Percentiles rank a stretch among this genome's conserved stretches.
These are phyloP conservation scores for Panorpa germanica DNA, from an alignment of 2,888 invertebrate genomes.

Conservation along the genomic window DNA sequence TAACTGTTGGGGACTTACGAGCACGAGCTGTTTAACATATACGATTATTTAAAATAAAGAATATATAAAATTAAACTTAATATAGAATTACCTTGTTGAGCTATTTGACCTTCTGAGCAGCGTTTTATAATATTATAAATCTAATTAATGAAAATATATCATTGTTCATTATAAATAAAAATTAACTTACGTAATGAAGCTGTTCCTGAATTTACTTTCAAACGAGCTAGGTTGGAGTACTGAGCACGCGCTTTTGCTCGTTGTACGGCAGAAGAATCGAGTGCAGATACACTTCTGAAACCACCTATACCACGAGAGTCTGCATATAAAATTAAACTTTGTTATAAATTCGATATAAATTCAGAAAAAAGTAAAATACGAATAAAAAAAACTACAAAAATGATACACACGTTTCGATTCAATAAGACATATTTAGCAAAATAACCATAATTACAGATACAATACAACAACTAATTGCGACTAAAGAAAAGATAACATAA, in stretches of 20 bases:
- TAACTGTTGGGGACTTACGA: conserved; percentile 34
- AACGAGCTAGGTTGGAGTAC: conserved; percentile 61
- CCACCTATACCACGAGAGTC: too few relatives aligned
- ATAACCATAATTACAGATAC: too few relatives aligned
- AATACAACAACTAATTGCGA: too few relatives aligned
- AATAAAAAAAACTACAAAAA: too few relatives aligned
- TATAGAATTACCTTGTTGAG: conserved; percentile 39
- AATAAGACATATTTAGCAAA: too few relatives aligned
- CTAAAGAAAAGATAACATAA: too few relatives aligned
- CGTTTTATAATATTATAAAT: conserved; percentile 16
- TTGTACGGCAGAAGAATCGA: conserved; percentile 82
- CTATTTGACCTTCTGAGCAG: conserved; percentile 37
- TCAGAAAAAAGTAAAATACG: too few relatives aligned
- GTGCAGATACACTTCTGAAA: conserved; percentile 77
- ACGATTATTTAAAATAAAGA: not conserved
- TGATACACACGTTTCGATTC: too few relatives aligned
- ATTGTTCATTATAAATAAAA: conserved; percentile 13
- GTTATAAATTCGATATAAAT: too few relatives aligned
- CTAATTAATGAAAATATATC: conserved; percentile 11
- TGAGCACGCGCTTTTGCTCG: conserved; percentile 68
- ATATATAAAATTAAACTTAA: conserved; percentile 2
- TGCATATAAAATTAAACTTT: too few relatives aligned
- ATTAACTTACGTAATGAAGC: conserved; percentile 52
- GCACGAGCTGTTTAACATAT: conserved; percentile 34
- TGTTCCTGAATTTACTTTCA: conserved; percentile 44